phyloP scores from a whole-genome alignment of 2,888 invertebrate genomes.

The Maniola hyperantus region DNA sequence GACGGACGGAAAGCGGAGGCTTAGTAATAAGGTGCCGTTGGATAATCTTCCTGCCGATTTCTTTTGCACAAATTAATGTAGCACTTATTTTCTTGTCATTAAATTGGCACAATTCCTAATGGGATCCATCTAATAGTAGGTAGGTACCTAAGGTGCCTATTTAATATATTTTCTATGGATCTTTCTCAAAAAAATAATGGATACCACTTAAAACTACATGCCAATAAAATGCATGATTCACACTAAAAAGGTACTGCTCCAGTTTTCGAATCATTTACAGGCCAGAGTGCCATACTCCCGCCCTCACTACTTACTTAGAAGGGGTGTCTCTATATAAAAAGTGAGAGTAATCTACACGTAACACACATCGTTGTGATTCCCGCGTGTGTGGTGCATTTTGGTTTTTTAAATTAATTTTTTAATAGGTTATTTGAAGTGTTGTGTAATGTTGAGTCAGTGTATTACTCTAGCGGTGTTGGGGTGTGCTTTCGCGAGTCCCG shows the following conservation, averaged over 20 bases:
- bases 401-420: constrained; percentile 36
- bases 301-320: constrained; percentile 59
- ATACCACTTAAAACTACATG: too few species aligned
- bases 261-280: constrained; percentile 41
- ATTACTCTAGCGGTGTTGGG: constrained; percentile 67
- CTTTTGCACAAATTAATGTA: too few species aligned
- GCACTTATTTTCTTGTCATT: too few species aligned
- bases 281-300: constrained; percentile 47
- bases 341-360: constrained; percentile 67
- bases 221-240: background rate
- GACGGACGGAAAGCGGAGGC: too few species aligned
- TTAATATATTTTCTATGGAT: too few species aligned
- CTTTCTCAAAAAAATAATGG: too few species aligned
- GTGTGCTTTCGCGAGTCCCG: constrained; percentile 60
- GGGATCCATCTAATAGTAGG: too few species aligned
- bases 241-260: constrained; percentile 37
- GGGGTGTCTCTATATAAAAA: constrained; percentile 77
- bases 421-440: constrained; percentile 50
- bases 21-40: too few species aligned
- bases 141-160: too few species aligned
- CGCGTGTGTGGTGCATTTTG: constrained; percentile 67
- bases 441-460: constrained; percentile 74
- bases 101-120: too few species aligned
- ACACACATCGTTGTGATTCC: constrained; percentile 60
- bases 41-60: too few species aligned